These are phyloP conservation scores for Poecilia latipinna DNA, from an alignment of 2,113 vertebrate species.

Conservation along the genomic window DNA sequence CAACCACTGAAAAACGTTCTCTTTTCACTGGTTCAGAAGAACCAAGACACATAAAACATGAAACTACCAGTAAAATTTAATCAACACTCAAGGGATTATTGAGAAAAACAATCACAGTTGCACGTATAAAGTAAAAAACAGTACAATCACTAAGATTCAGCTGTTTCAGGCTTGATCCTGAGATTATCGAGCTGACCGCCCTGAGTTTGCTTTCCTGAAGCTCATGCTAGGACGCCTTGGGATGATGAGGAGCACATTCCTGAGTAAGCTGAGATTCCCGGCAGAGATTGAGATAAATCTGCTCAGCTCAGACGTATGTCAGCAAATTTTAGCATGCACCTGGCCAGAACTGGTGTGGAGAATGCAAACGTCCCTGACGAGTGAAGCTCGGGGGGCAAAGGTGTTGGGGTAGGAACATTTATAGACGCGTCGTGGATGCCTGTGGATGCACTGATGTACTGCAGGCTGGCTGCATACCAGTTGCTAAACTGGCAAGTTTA, in stretches of 20 bases:
- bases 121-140: neutral
- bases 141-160: neutral
- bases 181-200: neutral
- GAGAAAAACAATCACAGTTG: neutral
- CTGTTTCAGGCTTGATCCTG: neutral
- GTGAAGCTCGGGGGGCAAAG: neutral
- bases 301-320: neutral
- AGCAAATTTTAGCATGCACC: conserved; percentile 10
- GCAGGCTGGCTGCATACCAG: neutral
- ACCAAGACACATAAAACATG: neutral
- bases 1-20: neutral
- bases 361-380: neutral
- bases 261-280: neutral
- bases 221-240: neutral
- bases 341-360: neutral
- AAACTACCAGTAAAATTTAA: neutral
- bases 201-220: neutral
- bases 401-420: conserved; percentile 1
- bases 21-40: neutral
- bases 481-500: neutral
- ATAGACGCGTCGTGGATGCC: neutral
- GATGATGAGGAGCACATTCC: neutral
- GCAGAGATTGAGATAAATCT: neutral
- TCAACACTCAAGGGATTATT: neutral
- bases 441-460: neutral